Evolutionary conservation across 2,113 vertebrate genomes (phyloP), one percentile per base, ranked within the genome.

Genomic region (Otis tarda): DNA sequence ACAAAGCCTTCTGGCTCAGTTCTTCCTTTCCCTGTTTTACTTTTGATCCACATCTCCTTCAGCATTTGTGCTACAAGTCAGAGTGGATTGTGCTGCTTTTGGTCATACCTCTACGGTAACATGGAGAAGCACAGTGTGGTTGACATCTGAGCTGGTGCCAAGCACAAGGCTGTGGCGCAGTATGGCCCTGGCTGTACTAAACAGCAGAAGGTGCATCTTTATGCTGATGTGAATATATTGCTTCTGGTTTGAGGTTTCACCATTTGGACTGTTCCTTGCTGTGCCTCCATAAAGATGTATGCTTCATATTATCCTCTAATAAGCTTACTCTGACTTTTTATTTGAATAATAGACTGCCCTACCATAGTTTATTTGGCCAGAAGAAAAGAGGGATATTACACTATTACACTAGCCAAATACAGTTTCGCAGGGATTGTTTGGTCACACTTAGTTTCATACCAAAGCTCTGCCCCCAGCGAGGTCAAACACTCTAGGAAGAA

Each of bases 81-180:
- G 33, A 69, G 19, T 2, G 8, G 52, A 27, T 43, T 78, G 14
- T 45, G 31, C 24, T 68, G 28, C 39, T 67, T 84, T 80, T 0
- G 3, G 28, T 21, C 22, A 6, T 55, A 55, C 4, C 15, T 92
- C 22, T 57, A 1, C 0, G 0, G 7, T 52, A 33, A 63, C 14
- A 15, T 9, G 4, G 43, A 79, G 41, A 49, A 89, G 27, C 10
- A 49, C 33, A 70, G 8, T 4, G 6, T 24, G 28, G 7, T 74
- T 74, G 50, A 59, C 22, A 43, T n/a, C 23, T 31, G 33, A 37
- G 31, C 6, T 41, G 27, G 14, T 69, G 45, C 37, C 27, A 47
- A 30, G 43, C 9, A 60, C 55, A 21, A 9, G 5, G 8, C 10
- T 41, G 49, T 60, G 31, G 20, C 61, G 45, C 9, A 27, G 24